These are phyloP conservation scores for Zaprionus ornatus DNA, from an alignment of 1,140 invertebrate genomes.

Conservation along the genomic window DNA sequence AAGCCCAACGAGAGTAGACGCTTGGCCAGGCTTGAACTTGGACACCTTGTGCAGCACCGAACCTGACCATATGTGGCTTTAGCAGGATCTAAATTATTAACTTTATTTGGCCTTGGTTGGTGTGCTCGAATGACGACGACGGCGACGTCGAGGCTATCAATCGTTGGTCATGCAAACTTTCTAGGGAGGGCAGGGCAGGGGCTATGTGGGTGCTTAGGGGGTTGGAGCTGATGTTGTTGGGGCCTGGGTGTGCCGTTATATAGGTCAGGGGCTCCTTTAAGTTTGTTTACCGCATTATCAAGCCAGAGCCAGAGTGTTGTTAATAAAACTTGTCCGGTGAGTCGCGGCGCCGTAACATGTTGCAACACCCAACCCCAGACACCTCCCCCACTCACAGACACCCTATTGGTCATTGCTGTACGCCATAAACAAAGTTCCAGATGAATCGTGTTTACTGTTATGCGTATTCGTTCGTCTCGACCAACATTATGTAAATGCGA, in stretches of 20 bases:
- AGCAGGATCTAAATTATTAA: conserved; percentile 65
- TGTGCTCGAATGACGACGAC: conserved; percentile 37
- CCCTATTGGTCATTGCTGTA: conserved; percentile 9
- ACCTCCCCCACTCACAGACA: background rate
- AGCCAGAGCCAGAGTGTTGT: conserved; percentile 39
- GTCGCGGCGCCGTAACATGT: conserved; percentile 10
- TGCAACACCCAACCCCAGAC: background rate
- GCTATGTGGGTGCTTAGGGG: conserved; percentile 26
- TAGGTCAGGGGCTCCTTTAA: conserved; percentile 66
- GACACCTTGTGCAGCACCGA: background rate
- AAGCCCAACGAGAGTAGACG: background rate
- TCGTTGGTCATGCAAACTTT: conserved; percentile 65
- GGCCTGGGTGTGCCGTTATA: conserved; percentile 45
- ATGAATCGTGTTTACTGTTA: conserved; percentile 61
- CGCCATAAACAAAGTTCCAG: conserved; percentile 29
- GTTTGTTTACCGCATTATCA: conserved; percentile 69
- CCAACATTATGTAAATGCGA: conserved; percentile 54
- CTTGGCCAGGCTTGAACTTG: background rate
- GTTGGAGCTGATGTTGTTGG: background rate
- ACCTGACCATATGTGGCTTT: conserved; percentile 54
- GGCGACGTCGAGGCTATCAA: conserved; percentile 49
- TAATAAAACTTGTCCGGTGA: conserved; percentile 64
- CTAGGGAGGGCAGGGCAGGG: background rate
- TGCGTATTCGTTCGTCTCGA: conserved; percentile 38
- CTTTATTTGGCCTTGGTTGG: conserved; percentile 49